phyloP scores from a whole-genome alignment of 2,888 invertebrate species.

The Achlya flavicornis region DNA sequence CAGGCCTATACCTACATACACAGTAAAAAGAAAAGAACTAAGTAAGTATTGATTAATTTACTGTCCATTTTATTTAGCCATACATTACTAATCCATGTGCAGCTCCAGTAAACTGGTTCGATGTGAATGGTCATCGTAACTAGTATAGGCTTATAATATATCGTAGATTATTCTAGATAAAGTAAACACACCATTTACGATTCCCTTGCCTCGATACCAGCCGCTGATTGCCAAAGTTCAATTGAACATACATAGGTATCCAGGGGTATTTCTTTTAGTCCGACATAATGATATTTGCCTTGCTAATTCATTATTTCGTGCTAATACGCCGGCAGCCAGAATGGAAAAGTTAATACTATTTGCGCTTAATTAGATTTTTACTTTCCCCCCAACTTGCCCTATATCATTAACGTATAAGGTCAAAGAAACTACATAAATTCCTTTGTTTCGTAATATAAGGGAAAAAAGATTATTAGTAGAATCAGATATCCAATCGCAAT shows the following conservation, averaged over 20 bases:
- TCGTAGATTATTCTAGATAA: background rate
- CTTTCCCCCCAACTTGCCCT: background rate
- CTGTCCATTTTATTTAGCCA: too few relatives aligned
- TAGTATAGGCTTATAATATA: background rate
- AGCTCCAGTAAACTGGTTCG: background rate
- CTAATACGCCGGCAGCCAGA: background rate
- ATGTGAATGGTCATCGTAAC: background rate
- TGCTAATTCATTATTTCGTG: background rate
- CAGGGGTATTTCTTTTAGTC: conserved; percentile 26
- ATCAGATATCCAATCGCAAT: conserved; percentile 2
- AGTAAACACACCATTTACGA: conserved; percentile 41
- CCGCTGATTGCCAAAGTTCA: conserved; percentile 41
- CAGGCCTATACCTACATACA: too few relatives aligned
- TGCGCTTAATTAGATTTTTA: conserved; percentile 10
- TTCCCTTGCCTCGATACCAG: conserved; percentile 39
- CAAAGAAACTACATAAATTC: background rate
- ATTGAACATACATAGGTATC: conserved; percentile 6
- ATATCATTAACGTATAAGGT: conserved; percentile 1
- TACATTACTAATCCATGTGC: background rate
- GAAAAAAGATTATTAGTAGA: background rate
- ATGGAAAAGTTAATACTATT: background rate
- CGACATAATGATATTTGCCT: conserved; percentile 28
- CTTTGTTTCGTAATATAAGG: background rate
- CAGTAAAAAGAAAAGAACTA: too few relatives aligned
- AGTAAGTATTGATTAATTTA: too few relatives aligned